phyloP scores from a whole-genome alignment of 1,140 invertebrate species.

The Aleiodes sp. region DNA sequence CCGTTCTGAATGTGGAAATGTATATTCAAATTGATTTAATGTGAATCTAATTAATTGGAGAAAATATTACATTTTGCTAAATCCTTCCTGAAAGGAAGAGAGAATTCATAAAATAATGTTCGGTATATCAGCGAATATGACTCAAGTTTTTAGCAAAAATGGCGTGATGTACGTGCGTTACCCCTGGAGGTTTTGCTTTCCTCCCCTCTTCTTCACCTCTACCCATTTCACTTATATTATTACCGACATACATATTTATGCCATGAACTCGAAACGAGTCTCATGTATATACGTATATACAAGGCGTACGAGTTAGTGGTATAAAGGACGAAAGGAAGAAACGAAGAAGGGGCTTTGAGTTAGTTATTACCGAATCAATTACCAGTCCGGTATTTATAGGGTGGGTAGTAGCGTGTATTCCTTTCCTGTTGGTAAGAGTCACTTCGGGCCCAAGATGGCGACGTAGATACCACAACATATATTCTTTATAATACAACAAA shows the following conservation, averaged over 20 bases:
- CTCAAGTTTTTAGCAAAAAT: background rate
- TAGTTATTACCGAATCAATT: constrained; percentile 16
- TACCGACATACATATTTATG: constrained; percentile 18
- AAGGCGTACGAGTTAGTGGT: no score
- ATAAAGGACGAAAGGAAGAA: background rate
- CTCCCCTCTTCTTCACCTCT: background rate
- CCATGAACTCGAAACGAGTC: constrained; percentile 9
- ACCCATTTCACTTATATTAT: constrained; percentile 18
- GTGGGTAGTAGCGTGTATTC: background rate
- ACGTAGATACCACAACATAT: background rate
- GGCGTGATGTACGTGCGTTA: background rate
- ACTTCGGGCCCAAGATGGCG: constrained; percentile 6
- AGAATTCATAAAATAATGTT: no score
- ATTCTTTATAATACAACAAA: background rate
- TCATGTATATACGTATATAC: no score
- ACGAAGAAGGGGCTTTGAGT: constrained; percentile 10
- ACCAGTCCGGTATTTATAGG: constrained; percentile 9
- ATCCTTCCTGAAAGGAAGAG: no score
- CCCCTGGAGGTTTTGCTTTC: background rate
- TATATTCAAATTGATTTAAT: no score
- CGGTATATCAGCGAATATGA: background rate
- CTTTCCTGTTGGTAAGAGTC: background rate
- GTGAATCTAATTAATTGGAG: no score
- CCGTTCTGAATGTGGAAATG: no score
- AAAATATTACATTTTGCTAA: no score